These are phyloP conservation scores for Xestia xanthographa DNA, from an alignment of 2,888 invertebrate species.

Conservation along the genomic window DNA sequence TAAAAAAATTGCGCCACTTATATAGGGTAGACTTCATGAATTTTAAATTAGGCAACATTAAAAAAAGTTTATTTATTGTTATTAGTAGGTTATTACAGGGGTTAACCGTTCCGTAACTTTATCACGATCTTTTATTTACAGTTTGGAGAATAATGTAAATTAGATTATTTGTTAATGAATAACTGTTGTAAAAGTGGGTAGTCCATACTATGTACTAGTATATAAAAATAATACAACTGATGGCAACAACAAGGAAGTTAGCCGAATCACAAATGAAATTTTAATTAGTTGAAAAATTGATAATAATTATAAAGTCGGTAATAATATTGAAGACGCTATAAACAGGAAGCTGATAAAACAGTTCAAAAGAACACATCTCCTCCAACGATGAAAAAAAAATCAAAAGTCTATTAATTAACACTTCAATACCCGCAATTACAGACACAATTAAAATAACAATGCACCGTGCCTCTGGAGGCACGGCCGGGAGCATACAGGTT, in stretches of 20 bases:
- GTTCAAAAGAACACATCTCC: not conserved
- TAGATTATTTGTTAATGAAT: constrained; percentile 6
- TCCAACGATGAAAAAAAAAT: not conserved
- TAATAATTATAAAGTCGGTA: not conserved
- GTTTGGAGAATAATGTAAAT: not conserved
- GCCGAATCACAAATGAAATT: not conserved
- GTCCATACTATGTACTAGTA: not conserved
- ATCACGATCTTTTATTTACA: not conserved
- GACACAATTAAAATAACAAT: too few relatives aligned
- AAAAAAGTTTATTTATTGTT: constrained; percentile 9
- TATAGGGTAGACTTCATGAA: constrained; percentile 15
- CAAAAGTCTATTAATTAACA: not conserved
- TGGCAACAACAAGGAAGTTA: not conserved
- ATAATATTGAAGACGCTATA: not conserved
- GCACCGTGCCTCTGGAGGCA: too few relatives aligned
- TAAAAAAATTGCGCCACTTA: constrained; percentile 2
- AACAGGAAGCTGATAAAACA: not conserved
- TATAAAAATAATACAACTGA: not conserved
- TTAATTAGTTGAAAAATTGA: not conserved
- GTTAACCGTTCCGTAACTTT: not conserved
- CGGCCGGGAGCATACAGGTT: too few relatives aligned
- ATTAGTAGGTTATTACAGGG: constrained; percentile 5
- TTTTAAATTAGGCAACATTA: constrained; percentile 35
- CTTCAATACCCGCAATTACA: too few relatives aligned
- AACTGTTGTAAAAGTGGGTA: not conserved